Evolutionary conservation across 2,113 vertebrate genomes (phyloP), one percentile per base, ranked within the genome.

Genomic region (Cochlearius cochlearius): DNA sequence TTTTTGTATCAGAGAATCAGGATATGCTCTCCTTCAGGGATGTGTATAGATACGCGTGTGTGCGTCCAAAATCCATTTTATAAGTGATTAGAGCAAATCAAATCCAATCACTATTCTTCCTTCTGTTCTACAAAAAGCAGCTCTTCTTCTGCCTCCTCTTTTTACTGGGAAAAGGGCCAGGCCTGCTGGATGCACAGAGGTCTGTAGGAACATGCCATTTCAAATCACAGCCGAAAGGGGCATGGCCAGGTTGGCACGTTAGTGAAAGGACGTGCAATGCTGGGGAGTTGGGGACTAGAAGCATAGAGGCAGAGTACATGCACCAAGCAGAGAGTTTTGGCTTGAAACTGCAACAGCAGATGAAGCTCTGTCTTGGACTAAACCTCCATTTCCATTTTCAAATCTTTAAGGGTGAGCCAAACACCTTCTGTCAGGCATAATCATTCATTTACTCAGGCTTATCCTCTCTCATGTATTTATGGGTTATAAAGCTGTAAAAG

Each of bases 111-210:
- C 34, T 36, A 9, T 20, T 62, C 29, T 75, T 89, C 41, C 64
- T 91, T 39, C 73, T 82, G 23, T 19, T 94, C 68, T 41, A 63
- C 34, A 55, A 49, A 86, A 89, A 66, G 3, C 23, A 63, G 15
- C 36, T 39, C 88, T 71, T 71, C 38, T 64, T 64, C 72, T 72
- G 38, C 45, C 56, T 82, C 63, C n/a, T 60, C 49, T 45, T 91
- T 92, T 56, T 36, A 15, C 64, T 87, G 83, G 89, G 95, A 91
- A 63, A 85, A 59, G 10, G 30, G 90, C 77, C 87, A 96, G 52
- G 73, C 34, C 56, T 82, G 73, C 60, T 82, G 73, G 43, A 75
- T 38, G 43, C 84, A 43, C 7, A 75, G 45, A 18, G 56, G 66
- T 86, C 76, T 63, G 38, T 5, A 58, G 69, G 60, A 87, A 72